Evolutionary conservation across 2,888 invertebrate genomes (phyloP).

Genomic region (Dynastes hyllus): DNA sequence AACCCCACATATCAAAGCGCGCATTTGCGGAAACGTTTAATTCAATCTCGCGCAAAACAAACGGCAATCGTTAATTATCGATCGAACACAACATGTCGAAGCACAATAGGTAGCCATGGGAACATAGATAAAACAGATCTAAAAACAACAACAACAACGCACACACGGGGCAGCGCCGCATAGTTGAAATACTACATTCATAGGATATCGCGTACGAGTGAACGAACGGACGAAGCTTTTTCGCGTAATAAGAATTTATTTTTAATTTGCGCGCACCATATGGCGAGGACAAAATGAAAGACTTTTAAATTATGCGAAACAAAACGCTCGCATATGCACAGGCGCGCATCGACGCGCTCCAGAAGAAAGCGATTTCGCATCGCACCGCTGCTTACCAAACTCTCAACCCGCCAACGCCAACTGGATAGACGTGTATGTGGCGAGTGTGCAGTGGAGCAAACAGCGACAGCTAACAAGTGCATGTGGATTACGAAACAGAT

Average conservation of each 20-base stretch:
- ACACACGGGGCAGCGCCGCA: too few species aligned
- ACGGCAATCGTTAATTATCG: slow-evolving; percentile 10
- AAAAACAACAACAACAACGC: not conserved
- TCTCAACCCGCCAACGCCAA: too few species aligned
- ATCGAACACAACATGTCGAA: not conserved
- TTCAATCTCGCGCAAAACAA: slow-evolving; percentile 1
- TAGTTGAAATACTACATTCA: not conserved
- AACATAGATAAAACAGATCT: not conserved
- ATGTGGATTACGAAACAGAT: too few species aligned
- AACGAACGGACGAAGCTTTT: not conserved
- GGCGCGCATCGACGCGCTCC: not conserved
- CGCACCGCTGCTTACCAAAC: too few species aligned
- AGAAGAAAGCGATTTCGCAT: too few species aligned
- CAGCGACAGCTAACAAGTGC: too few species aligned
- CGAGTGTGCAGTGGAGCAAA: too few species aligned
- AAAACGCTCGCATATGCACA: slow-evolving; percentile 37
- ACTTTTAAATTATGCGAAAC: slow-evolving; percentile 59
- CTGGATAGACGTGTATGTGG: too few species aligned
- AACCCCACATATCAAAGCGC: too few species aligned
- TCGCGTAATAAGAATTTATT: slow-evolving; percentile 50
- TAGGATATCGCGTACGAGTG: not conserved
- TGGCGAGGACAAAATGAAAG: slow-evolving; percentile 58
- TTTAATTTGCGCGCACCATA: slow-evolving; percentile 57
- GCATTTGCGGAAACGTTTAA: not conserved
- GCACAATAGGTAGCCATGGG: not conserved